Evolutionary conservation across 2,888 invertebrate genomes (phyloP).

Genomic region (Diarsia brunnea): DNA sequence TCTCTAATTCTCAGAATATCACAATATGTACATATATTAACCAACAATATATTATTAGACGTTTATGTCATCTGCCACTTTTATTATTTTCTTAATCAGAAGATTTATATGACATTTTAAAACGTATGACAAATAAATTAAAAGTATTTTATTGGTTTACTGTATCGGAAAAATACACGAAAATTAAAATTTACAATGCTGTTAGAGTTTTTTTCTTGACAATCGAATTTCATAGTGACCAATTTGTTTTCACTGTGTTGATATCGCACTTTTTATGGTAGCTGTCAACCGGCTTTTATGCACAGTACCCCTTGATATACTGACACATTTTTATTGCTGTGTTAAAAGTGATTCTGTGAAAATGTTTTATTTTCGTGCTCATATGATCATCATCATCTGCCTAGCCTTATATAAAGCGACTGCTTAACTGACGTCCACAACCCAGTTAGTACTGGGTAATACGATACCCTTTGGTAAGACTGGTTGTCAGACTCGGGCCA

Average conservation of each 20-base stretch:
- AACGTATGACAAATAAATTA: constrained; percentile 48
- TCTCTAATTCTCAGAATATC: constrained; percentile 38
- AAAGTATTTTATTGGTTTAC: constrained; percentile 62
- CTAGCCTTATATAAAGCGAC: no score
- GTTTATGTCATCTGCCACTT: constrained; percentile 33
- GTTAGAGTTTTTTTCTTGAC: constrained; percentile 54
- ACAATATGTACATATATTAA: constrained; percentile 14
- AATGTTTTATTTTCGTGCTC: constrained; percentile 15
- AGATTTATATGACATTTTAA: constrained; percentile 64
- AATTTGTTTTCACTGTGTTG: constrained; percentile 56
- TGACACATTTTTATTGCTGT: constrained; percentile 76
- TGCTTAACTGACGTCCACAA: no score
- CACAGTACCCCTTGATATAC: constrained; percentile 45
- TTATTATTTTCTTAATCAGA: constrained; percentile 37
- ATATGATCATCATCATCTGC: no score
- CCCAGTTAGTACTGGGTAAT: no score
- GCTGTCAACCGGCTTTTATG: constrained; percentile 9
- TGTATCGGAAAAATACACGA: constrained; percentile 59
- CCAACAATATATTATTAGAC: constrained; percentile 13
- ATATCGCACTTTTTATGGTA: constrained; percentile 29
- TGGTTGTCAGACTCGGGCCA: no score
- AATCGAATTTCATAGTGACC: constrained; percentile 37
- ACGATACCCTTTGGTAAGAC: no score
- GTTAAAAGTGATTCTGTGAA: constrained; percentile 71
- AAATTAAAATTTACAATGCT: constrained; percentile 67